Conservation (phyloP, 1,140 invertebrate genomes). For the Apis laboriosa region DNA sequence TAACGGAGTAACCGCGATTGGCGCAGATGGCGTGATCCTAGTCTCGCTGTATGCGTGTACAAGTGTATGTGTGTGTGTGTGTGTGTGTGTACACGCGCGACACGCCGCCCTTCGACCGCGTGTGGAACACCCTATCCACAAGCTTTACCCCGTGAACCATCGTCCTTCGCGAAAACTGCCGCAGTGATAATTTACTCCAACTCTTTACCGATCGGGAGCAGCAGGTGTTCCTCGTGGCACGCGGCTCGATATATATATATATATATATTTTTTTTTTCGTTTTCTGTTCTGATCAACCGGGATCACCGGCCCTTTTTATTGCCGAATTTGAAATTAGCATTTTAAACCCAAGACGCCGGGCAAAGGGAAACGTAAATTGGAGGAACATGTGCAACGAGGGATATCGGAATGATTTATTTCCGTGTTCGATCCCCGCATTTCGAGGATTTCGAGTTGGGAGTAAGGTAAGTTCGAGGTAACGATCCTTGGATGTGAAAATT, state of each 20-base stretch:
- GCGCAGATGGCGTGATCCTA: constrained; percentile 71
- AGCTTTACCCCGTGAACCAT: constrained; percentile 2
- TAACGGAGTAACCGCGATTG: constrained; percentile 69
- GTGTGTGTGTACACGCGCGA: constrained; percentile 4
- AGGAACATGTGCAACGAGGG: not conserved
- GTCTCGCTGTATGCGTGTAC: constrained; percentile 29
- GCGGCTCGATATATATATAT: not conserved
- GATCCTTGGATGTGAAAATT: too few species aligned
- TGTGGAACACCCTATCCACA: constrained; percentile 9
- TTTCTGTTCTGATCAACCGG: constrained; percentile 7
- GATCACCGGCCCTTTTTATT: constrained; percentile 29
- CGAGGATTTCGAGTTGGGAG: too few species aligned
- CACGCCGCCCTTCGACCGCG: not conserved
- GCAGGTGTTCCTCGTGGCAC: constrained; percentile 31
- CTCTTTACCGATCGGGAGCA: constrained; percentile 46
- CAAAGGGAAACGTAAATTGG: not conserved
- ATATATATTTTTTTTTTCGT: not conserved
- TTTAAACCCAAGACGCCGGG: not conserved
- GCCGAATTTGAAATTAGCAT: constrained; percentile 37
- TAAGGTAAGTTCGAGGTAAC: not conserved
- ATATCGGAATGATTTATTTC: constrained; percentile 15
- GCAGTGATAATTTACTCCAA: constrained; percentile 40
- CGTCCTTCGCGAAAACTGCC: constrained; percentile 47
- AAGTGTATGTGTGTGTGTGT: too few species aligned
- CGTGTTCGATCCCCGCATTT: too few species aligned